Evolutionary conservation across 2,888 invertebrate species (phyloP), one percentile per base, ranked within the genome.

Genomic region (Hermodice carunculata): DNA sequence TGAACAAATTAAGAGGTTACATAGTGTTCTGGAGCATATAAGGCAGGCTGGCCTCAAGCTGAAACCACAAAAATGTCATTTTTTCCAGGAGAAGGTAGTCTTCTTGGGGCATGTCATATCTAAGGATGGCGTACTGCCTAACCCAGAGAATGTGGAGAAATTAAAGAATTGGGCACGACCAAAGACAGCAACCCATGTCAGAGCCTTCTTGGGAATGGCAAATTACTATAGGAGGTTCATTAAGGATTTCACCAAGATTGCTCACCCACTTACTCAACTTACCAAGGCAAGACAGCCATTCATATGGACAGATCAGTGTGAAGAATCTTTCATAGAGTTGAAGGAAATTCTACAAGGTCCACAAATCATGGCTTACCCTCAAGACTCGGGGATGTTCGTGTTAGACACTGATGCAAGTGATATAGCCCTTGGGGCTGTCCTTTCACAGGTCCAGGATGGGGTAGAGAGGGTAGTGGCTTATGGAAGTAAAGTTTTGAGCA

Each of bases 401-500:
- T 29, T 70, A 14, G 73, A 70, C 60, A 63, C 63, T 24, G 71
- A 73, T 65, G 71, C 71, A n/a, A 69, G 71, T 53, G 64, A 29
- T 6, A 51, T n/a, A 19, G 71, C 32, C 24, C 51, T 67, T 3
- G 70, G 70, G 11, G 70, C 64, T 6, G 67, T 72, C 6, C 34
- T 74, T 11, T 72, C 69, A 6, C 73, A 73, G 51, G 51, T 69
- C 17, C 57, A 72, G 57, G 49, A 46, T 34, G 24, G 57, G 8
- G 29, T 57, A 19, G n/a, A 26, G n/a, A 42, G 60, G 5, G 72
- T 74, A 4, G 61, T 75, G 19, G 62, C 64, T 2, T 68, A 71
- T 59, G 68, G 70, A 1, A 67, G 70, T 22, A 40, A 68, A 66
- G 53, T 48, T 44, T 57, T 57, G 32, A 67, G 70, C 34, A 49